Conservation (phyloP, 2,888 invertebrate genomes). For the Parnassius mnemosyne region DNA sequence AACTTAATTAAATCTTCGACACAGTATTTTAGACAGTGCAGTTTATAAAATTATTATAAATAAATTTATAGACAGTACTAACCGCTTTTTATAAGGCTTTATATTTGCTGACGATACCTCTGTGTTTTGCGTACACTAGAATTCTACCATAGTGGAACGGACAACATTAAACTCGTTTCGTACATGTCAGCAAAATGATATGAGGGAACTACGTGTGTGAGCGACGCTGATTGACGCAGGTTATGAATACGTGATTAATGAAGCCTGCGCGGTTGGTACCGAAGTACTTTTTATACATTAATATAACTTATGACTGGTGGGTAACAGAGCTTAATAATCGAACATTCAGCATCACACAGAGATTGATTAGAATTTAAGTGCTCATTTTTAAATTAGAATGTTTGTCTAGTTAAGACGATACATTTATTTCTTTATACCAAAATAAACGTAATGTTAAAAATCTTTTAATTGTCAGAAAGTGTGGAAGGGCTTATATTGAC, state of each 20-base stretch:
- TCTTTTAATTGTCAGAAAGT: no score
- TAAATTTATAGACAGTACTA: no score
- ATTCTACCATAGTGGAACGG: slow-evolving; percentile 38
- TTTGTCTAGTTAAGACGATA: neutral
- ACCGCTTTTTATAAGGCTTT: neutral
- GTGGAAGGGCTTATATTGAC: no score
- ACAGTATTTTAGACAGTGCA: no score
- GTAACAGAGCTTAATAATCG: slow-evolving; percentile 37
- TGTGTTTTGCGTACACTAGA: slow-evolving; percentile 5
- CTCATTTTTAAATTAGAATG: neutral
- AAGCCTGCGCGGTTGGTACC: slow-evolving; percentile 38
- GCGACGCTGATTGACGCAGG: slow-evolving; percentile 61
- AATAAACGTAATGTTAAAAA: no score
- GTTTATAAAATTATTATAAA: no score
- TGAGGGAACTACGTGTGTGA: slow-evolving; percentile 29
- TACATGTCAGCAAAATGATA: slow-evolving; percentile 57
- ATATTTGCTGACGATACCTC: neutral
- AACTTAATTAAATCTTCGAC: no score
- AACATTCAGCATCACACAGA: slow-evolving; percentile 2
- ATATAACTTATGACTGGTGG: slow-evolving; percentile 39
- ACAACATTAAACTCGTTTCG: slow-evolving; percentile 29
- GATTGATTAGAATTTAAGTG: slow-evolving; percentile 10
- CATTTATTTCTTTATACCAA: no score
- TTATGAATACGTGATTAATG: slow-evolving; percentile 71
- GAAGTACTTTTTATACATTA: slow-evolving; percentile 38